A percentile compares a stretch with the other conserved stretches of the same genome.
phyloP scores from a whole-genome alignment of 2,888 invertebrate genomes.

The Volucella bombylans region DNA sequence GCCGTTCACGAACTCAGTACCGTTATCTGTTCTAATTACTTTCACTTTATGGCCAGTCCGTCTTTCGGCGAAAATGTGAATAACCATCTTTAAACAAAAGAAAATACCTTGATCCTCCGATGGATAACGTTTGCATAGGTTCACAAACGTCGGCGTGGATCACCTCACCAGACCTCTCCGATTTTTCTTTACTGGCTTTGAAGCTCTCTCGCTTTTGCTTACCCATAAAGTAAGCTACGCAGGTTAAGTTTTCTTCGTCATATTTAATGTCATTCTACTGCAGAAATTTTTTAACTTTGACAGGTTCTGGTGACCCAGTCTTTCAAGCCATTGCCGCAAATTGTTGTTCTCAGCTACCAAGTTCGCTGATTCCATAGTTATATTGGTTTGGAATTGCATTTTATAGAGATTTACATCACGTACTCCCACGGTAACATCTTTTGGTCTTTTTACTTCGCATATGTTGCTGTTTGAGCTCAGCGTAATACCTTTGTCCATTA shows the following conservation, averaged over 20 bases:
- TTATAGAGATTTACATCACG: no score
- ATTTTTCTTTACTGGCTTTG: no score
- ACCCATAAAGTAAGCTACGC: background rate
- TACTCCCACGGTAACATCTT: constrained; percentile 7
- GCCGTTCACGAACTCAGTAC: no score
- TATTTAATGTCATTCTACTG: background rate
- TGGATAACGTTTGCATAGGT: constrained; percentile 13
- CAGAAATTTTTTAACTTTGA: background rate
- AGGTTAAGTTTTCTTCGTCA: background rate
- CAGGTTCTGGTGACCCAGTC: constrained; percentile 14
- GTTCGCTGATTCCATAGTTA: background rate
- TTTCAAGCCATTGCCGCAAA: constrained; percentile 25
- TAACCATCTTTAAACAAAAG: constrained; percentile 59
- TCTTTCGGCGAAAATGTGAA: constrained; percentile 35
- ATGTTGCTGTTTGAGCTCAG: constrained; percentile 1
- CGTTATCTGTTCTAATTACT: no score
- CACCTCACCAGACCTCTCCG: background rate
- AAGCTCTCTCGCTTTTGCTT: no score
- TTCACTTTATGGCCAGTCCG: background rate
- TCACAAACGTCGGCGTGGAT: constrained; percentile 17
- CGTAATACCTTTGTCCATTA: background rate
- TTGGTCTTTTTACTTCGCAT: constrained; percentile 22
- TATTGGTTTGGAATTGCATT: background rate
- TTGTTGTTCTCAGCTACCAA: constrained; percentile 9
- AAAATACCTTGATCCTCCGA: constrained; percentile 19